Conservation (phyloP, 2,113 vertebrate species). For the Bombycilla garrulus region DNA sequence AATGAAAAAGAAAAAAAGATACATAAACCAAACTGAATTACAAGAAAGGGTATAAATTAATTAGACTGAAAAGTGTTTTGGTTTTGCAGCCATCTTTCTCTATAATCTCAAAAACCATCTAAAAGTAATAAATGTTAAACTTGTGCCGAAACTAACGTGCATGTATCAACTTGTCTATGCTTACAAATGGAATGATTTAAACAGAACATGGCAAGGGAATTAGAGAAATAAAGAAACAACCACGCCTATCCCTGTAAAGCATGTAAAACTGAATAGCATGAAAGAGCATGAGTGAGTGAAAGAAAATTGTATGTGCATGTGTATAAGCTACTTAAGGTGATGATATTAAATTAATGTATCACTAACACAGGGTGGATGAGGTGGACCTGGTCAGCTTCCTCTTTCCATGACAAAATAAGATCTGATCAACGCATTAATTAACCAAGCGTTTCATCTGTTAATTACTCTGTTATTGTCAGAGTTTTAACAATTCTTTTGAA, state of each 20-base stretch:
- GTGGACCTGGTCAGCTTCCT: constrained; percentile 42
- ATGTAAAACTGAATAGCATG: constrained; percentile 29
- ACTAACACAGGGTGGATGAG: not conserved
- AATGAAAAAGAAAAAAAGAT: not conserved
- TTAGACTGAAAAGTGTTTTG: not conserved
- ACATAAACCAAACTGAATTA: constrained; percentile 10
- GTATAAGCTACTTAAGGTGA: constrained; percentile 35
- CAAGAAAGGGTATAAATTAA: constrained; percentile 11
- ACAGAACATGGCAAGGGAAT: constrained; percentile 24
- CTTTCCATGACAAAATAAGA: constrained; percentile 10
- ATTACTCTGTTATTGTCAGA: constrained; percentile 32
- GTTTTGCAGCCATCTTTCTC: not conserved
- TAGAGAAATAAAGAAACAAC: constrained; percentile 41
- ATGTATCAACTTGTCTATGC: not conserved
- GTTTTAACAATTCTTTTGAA: not conserved
- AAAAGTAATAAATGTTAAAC: constrained; percentile 7
- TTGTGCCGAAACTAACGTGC: not conserved
- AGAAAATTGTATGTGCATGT: constrained; percentile 21
- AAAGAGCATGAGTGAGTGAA: constrained; percentile 34
- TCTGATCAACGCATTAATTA: not conserved
- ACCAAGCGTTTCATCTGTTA: not conserved
- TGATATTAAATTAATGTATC: constrained; percentile 34
- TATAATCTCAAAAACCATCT: constrained; percentile 32
- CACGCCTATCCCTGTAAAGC: constrained; percentile 33
- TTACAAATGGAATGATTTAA: constrained; percentile 32